Base-by-base conservation (phyloP, 2,113 vertebrate genomes). In the Lampris incognitus region DNA sequence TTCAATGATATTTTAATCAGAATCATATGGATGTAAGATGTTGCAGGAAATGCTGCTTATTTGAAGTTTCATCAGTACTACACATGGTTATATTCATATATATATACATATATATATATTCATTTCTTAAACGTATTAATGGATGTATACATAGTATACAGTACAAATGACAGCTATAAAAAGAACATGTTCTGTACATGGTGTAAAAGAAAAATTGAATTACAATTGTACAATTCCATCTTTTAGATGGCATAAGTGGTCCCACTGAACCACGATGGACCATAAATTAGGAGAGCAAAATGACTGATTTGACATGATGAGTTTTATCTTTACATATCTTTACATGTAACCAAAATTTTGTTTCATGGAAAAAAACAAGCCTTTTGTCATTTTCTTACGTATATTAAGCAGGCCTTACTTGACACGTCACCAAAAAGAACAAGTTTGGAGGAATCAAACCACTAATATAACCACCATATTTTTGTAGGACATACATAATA, bases 101-200 rank as follows among this genome's bases (percentile, higher is more conserved):
- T 61, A 68, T 59, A 42, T 78, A 71, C 82, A 74, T 68, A 24
- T 24, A 74, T 68, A 24, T 24, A 24, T 24, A 24, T 87, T 91
- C 87, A 85, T 88, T 90, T 52, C 42, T 78, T 52, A 77, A 85
- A 86, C 77, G 87, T 68, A 76, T 83, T 81, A 68, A 85, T 90
- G 56, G 76, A 80, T 91, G 91, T 91, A 92, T 92, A 92, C 90
- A 91, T 88, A 91, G 91, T 91, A 92, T 91, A 92, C 91, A 91
- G 78, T 85, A 80, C 79, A 88, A 76, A 76, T 59, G 13, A 80
- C 72, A 85, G 76, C 2, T 75, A 54, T 80, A 77, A 75, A 76
- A 83, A 84, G 37, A 83, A 84, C 4, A 81, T 46, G 56, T 74
- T 73, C 67, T 82, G 78, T 84, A 84, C 80, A 88, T 56, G 49